phyloP scores from a whole-genome alignment of 2,888 invertebrate species.

The Agrenia bidenticulata region DNA sequence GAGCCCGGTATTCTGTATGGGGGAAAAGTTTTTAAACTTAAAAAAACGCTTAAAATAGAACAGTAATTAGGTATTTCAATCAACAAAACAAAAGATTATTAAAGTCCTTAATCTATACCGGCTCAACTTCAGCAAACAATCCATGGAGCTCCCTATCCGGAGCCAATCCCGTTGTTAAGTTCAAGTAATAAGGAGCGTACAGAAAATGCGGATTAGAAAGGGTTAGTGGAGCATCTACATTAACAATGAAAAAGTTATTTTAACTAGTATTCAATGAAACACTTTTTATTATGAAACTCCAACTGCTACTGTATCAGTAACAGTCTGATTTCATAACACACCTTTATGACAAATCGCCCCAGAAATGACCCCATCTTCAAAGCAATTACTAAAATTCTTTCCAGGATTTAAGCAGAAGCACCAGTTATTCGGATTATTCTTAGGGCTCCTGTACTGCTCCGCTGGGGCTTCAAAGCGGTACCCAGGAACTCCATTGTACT shows the following conservation, averaged over 20 bases:
- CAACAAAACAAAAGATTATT: not conserved
- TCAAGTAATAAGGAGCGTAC: slow-evolving; percentile 31
- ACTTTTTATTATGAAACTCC: too few species aligned
- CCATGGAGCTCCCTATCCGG: slow-evolving; percentile 28
- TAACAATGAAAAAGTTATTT: slow-evolving; percentile 13
- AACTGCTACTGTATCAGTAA: too few species aligned
- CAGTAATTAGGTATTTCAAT: not conserved
- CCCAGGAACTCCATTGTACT: slow-evolving; percentile 27
- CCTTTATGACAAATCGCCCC: slow-evolving; percentile 31
- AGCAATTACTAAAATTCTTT: slow-evolving; percentile 27
- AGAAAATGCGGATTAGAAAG: slow-evolving; percentile 40
- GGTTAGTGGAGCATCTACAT: slow-evolving; percentile 28
- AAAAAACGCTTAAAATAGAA: not conserved
- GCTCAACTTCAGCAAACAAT: slow-evolving; percentile 34
- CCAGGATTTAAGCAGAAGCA: slow-evolving; percentile 28
- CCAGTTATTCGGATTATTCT: slow-evolving; percentile 28
- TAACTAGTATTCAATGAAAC: too few species aligned
- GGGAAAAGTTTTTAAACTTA: not conserved
- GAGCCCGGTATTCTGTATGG: slow-evolving; percentile 35
- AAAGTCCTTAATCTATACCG: slow-evolving; percentile 22
- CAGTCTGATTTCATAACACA: slow-evolving; percentile 6
- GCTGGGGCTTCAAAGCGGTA: slow-evolving; percentile 32
- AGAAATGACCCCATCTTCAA: slow-evolving; percentile 30
- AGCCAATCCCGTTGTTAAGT: slow-evolving; percentile 30
- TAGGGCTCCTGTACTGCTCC: slow-evolving; percentile 15